Conservation (phyloP, 2,888 invertebrate species). For the Ectemnius cavifrons region DNA sequence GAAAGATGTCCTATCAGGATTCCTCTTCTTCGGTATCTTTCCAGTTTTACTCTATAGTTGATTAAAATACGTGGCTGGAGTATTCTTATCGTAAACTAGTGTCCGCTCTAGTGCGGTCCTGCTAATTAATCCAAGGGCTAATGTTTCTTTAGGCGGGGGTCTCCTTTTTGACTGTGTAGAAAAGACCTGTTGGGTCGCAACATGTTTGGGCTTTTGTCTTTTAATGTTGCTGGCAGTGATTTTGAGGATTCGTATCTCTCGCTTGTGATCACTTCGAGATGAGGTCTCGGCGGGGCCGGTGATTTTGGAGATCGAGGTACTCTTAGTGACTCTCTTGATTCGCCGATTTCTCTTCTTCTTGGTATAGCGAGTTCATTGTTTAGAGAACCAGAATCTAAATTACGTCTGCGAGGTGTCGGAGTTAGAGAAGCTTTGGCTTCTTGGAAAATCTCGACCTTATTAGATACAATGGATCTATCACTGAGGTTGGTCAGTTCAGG, state of each 20-base stretch:
- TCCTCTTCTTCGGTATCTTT: no score
- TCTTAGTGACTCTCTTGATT: not conserved
- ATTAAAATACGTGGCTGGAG: no score
- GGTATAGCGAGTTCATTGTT: not conserved
- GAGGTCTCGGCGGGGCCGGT: no score
- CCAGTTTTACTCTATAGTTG: no score
- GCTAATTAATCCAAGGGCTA: no score
- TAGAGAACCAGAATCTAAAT: not conserved
- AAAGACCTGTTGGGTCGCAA: slow-evolving; percentile 41
- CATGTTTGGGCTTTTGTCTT: not conserved
- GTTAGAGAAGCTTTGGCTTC: not conserved
- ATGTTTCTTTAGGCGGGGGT: no score
- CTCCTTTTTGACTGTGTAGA: slow-evolving; percentile 28
- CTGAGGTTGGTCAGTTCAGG: not conserved
- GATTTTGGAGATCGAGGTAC: not conserved
- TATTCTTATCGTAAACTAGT: not conserved
- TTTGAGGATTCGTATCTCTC: not conserved
- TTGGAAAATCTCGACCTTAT: slow-evolving; percentile 1
- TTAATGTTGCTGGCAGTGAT: not conserved
- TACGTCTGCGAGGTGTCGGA: not conserved
- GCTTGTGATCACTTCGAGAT: no score
- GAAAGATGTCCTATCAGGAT: no score
- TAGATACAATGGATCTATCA: not conserved
- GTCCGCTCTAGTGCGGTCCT: slow-evolving; percentile 9
- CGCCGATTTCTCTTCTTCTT: not conserved